phyloP scores from a whole-genome alignment of 2,797 vertebrate species.

The Bradypodion ventrale region DNA sequence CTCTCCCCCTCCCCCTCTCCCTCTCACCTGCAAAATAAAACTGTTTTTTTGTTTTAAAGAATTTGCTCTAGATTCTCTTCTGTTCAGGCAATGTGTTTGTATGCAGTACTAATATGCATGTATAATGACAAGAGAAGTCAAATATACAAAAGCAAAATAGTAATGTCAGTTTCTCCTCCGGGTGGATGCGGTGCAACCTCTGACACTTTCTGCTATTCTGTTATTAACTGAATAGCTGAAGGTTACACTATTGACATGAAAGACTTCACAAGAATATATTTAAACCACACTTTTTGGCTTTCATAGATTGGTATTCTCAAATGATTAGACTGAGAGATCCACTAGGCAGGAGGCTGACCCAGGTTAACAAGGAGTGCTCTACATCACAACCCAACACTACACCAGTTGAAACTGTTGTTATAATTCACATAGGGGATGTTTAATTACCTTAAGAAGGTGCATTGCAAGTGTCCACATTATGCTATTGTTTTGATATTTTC shows the following conservation, averaged over 20 bases:
- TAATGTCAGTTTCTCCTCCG: background rate
- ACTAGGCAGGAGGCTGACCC: too few relatives aligned
- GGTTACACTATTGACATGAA: background rate
- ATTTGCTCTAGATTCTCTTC: conserved; percentile 15
- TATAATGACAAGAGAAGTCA: background rate
- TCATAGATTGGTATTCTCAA: background rate
- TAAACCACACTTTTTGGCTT: background rate
- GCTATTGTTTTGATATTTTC: too few relatives aligned
- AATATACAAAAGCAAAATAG: background rate
- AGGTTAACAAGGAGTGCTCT: too few relatives aligned
- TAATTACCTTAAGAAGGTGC: too few relatives aligned
- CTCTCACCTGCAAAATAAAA: background rate
- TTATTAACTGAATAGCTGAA: background rate
- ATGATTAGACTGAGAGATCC: background rate
- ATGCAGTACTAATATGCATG: background rate
- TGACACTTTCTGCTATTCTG: background rate
- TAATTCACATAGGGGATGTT: too few relatives aligned
- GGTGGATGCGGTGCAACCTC: background rate
- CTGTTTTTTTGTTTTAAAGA: background rate
- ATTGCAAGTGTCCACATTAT: too few relatives aligned
- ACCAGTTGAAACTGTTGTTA: too few relatives aligned
- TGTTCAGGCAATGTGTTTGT: background rate
- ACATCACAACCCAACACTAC: too few relatives aligned
- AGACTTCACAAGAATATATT: background rate
- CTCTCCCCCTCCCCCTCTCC: background rate